A percentile compares a stretch with the other conserved stretches of the same genome.
Conservation (phyloP, 2,797 vertebrate species). For the Periophthalmus magnuspinnatus region DNA sequence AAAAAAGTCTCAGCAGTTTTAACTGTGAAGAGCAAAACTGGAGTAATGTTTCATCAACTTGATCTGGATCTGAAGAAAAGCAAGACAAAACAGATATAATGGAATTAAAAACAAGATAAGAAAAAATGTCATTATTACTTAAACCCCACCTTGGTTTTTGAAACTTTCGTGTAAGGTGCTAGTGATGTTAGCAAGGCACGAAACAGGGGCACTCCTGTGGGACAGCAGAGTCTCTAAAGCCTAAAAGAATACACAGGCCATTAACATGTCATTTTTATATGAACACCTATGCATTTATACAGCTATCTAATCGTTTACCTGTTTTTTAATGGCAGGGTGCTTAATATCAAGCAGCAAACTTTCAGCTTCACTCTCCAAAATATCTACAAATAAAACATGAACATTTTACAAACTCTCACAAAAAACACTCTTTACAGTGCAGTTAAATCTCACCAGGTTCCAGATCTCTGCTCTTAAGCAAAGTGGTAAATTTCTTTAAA, state of each 20-base stretch:
- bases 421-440: background rate
- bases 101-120: background rate
- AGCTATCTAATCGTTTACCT: conserved; percentile 69
- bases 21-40: conserved; percentile 88
- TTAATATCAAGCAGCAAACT: conserved; percentile 91
- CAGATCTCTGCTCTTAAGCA: conserved; percentile 78
- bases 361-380: conserved; percentile 87
- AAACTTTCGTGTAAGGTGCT: conserved; percentile 82
- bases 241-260: conserved; percentile 67
- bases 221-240: conserved; percentile 90
- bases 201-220: conserved; percentile 83
- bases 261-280: background rate
- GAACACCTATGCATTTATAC: background rate
- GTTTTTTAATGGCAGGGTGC: conserved; percentile 93
- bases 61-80: conserved; percentile 80
- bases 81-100: background rate
- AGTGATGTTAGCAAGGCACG: conserved; percentile 84
- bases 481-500: conserved; percentile 84
- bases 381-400: conserved; percentile 65
- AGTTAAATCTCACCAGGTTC: conserved; percentile 64
- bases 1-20: conserved; percentile 88
- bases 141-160: conserved; percentile 83
- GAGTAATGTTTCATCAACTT: conserved; percentile 84
- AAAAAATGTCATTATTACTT: background rate
- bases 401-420: background rate